Evolutionary conservation across 2,797 vertebrate genomes (phyloP), one percentile per base, ranked within the genome.

Genomic region (Melanotaenia boesemani): DNA sequence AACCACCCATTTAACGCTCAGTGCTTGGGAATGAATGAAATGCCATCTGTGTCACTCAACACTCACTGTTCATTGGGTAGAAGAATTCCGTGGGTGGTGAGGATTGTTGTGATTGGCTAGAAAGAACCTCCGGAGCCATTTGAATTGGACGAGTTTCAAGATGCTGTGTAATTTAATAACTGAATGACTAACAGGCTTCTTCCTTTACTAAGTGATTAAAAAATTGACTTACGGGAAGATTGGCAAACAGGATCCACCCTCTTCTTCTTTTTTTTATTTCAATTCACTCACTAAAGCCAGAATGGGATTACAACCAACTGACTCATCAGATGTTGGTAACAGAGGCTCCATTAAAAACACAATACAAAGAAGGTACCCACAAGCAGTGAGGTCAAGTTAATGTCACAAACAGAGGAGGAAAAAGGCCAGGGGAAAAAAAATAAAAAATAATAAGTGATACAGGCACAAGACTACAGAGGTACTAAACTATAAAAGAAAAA

Each of bases 21-120:
- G 61, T 0, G 3, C 56, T 82, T 70, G 83, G 72, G 84, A 88
- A 91, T 90, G 86, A 92, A 82, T 86, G 87, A 70, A 88, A 89
- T 85, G 80, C 63, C 6, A 3, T 12, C 22, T 46, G 15, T 79
- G 62, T 88, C 55, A 67, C 62, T 73, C 82, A 57, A 16, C 36
- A 2, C 62, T 54, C 7, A 6, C 50, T 24, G 5, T 0, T 61
- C 54, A 84, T 86, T 90, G 87, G 87, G 20, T 11, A 52, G 8
- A 75, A 65, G 77, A 79, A 68, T 75, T 22, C 74, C 0, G 72
- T 79, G 69, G 83, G 83, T 12, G 26, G 56, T 0, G 18, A 36
- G 72, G 70, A 77, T 58, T 44, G 70, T 30, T 0, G 12, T 63
- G 87, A 90, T 90, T 87, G 88, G 86, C 56, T 50, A 50, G 18